Base-by-base conservation (phyloP, 2,888 invertebrate species). In the Leptinotarsa rubiginosa region DNA sequence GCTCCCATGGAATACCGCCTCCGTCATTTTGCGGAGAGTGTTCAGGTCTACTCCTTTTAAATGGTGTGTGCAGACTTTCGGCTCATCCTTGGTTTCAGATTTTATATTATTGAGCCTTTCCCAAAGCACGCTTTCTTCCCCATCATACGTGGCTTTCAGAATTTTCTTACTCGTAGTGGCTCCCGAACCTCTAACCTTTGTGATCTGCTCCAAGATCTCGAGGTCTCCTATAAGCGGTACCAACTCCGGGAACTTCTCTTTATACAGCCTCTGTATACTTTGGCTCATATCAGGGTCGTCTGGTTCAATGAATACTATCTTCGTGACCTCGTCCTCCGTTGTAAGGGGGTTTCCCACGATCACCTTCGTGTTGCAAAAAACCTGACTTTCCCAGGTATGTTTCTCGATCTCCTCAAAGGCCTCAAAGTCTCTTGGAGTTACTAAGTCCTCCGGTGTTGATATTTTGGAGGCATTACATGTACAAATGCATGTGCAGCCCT, bases 191-290 rank as follows among this genome's bases (percentile, higher is more conserved):
- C 67, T 50, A 3, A 22, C 25, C 16, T n/a, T 67, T 10, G 67
- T 67, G 4, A 16, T 50, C 15, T 67, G 67, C 13, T 67, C 67
- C 2, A 67, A 4, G 7, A 67, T 52, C 16, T 41, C 67, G 4
- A 67, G 4, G 13, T 67, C 67, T 15, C 25, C 52, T 25, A 10
- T n/a, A 4, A 66, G 7, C 12, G 13, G 10, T 16, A 13, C 18
- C 7, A 66, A 20, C 47, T 66, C 50, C 25, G 66, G 66, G 18
- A 22, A 66, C 13, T 25, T 18, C 13, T 72, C 71, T 5, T 25
- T 66, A 47, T 72, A 72, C 56, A 66, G 22, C 56, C 54, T 50
- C 22, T 72, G 67, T 13, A 67, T 67, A 18, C 72, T 59, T 5
- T 15, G 13, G 4, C 18, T 47, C 72, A 72, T 72, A 3, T 25